Base-by-base conservation (phyloP, 2,888 invertebrate genomes). In the Drosophila quinaria region DNA sequence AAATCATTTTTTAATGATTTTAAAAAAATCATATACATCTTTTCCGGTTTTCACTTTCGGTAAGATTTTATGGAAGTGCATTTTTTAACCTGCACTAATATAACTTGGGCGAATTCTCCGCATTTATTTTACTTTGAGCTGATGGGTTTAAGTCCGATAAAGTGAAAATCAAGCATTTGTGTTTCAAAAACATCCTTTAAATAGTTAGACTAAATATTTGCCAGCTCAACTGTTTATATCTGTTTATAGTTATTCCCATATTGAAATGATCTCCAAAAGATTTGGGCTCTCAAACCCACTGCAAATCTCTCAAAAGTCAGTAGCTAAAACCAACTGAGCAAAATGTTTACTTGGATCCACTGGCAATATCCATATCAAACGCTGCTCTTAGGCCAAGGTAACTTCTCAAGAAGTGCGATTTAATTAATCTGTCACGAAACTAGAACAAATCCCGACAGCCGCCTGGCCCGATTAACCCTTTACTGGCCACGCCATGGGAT, bases 391-490 rank as follows among this genome's bases (percentile, higher is more conserved):
- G 37, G 37, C 49, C 59, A 50, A 41, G 51, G 60, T 52, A 68
- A 54, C 75, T 82, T 82, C 76, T 61, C 13, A 39, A 56, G 72
- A 76, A 76, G 64, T 49, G 81, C 70, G 74, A 77, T 69, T 78
- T 67, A 54, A 56, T 67, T 84, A 84, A 84, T 80, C 78, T 75
- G 71, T 64, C 65, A 63, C 69, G 83, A 83, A 83, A 86, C 61
- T 79, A 69, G 66, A 74, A 72, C 70, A 86, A 84, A 84, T 86
- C 84, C 81, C 22, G 67, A 17, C 39, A 55, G 11, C 22, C 50
- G 51, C 51, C 9, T 13, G 51, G 52, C 68, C 56, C 70, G 77
- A 72, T 86, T 84, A 86, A 84, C 84, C 84, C 84, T 87, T 86
- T 81, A n/a, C 39, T 66, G 62, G 50, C 31, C 39, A 55, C 10